phyloP scores from a whole-genome alignment of 2,113 vertebrate genomes.

The Boleophthalmus pectinirostris region DNA sequence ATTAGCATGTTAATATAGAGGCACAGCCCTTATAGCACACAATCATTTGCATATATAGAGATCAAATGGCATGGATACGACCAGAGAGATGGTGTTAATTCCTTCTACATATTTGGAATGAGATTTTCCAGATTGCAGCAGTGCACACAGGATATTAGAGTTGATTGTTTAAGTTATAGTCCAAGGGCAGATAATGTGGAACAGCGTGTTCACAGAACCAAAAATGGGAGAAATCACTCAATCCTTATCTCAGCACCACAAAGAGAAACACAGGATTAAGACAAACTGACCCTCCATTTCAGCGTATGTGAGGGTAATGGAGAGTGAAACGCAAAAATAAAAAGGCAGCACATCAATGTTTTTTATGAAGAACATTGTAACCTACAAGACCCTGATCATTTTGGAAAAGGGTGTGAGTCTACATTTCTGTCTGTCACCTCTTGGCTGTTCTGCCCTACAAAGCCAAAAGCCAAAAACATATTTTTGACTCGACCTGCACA shows the following conservation, averaged over 20 bases:
- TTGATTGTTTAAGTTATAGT: slow-evolving; percentile 24
- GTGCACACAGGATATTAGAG: slow-evolving; percentile 32
- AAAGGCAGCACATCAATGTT: background rate
- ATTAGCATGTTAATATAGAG: background rate
- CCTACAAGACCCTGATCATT: no score
- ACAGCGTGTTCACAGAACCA: slow-evolving; percentile 26
- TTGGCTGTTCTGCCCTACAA: background rate
- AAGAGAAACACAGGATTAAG: background rate
- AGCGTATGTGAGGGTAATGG: background rate
- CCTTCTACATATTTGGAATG: slow-evolving; percentile 20
- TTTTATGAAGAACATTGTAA: background rate
- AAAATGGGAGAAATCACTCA: slow-evolving; percentile 48
- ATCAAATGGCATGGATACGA: background rate
- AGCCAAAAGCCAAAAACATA: background rate
- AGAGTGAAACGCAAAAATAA: background rate
- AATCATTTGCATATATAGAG: background rate
- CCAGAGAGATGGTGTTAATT: background rate
- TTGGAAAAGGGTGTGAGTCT: background rate
- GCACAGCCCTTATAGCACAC: background rate
- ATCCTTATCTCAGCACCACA: slow-evolving; percentile 35
- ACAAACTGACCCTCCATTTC: background rate
- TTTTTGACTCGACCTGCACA: background rate
- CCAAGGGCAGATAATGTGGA: slow-evolving; percentile 16
- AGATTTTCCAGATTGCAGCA: slow-evolving; percentile 9
- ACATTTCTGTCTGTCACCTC: background rate